phyloP scores from a whole-genome alignment of 35 echinoderm and acorn worm genomes.

The Stichopus chloronotus region DNA sequence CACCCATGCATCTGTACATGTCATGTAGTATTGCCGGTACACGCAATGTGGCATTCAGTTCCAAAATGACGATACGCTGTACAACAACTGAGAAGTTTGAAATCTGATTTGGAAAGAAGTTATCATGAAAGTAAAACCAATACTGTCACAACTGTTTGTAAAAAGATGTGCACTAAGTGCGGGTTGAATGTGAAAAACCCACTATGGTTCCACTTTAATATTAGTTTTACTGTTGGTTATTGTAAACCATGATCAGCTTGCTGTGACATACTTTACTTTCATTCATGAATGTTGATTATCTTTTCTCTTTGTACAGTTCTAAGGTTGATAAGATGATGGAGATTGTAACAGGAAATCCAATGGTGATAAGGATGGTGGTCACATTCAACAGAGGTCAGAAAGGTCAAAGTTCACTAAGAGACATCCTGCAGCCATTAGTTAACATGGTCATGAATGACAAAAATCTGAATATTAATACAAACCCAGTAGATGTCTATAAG shows the following conservation, averaged over 20 bases:
- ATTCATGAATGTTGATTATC: neutral
- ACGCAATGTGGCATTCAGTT: no score
- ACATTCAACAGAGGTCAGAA: constrained; percentile 99
- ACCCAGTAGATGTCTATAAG: constrained; percentile 95
- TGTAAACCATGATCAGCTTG: neutral
- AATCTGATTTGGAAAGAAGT: no score
- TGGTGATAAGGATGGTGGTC: constrained; percentile 99
- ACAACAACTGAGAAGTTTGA: no score
- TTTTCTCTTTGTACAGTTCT: constrained; percentile 64
- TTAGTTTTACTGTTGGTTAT: neutral
- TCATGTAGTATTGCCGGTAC: no score
- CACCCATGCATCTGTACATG: no score
- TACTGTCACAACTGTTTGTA: no score
- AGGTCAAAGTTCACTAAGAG: constrained; percentile 98
- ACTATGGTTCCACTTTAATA: neutral
- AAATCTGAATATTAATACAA: constrained; percentile 92
- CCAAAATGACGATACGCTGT: no score
- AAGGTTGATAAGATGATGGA: constrained; percentile 99
- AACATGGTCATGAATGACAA: constrained; percentile 97
- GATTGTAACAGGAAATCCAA: constrained; percentile 98
- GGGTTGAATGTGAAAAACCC: neutral
- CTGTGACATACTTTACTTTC: neutral
- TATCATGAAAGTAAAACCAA: no score
- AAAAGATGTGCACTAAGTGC: no score
- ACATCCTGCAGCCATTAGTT: constrained; percentile 90